Conservation (phyloP, 2,797 vertebrate genomes). For the Sebastes reedi region DNA sequence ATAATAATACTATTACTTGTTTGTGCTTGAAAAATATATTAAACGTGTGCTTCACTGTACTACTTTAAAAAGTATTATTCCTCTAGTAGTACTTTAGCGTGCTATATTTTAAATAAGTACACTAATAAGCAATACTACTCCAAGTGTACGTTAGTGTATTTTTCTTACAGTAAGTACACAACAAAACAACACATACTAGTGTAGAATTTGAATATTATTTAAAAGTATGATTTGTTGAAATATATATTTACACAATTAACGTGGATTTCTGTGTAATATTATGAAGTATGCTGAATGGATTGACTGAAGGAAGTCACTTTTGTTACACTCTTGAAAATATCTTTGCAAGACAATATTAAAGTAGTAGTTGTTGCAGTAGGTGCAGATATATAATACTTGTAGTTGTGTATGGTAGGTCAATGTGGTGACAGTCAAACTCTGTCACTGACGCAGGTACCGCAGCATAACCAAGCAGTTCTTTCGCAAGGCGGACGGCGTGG, state of each 20-base stretch:
- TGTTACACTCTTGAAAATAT: background rate
- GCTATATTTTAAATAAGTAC: background rate
- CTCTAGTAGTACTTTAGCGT: background rate
- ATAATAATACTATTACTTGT: too few relatives aligned
- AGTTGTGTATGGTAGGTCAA: background rate
- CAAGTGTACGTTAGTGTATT: background rate
- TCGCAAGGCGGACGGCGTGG: slow-evolving; percentile 90
- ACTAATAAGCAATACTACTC: background rate
- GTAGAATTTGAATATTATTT: background rate
- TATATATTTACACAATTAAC: background rate
- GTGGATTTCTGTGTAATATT: background rate
- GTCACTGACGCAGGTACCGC: slow-evolving; percentile 80
- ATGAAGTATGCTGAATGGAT: background rate
- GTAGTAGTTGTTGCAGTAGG: background rate
- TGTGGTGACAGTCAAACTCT: background rate
- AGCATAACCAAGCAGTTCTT: slow-evolving; percentile 96
- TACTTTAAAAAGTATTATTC: background rate
- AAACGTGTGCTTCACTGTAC: background rate
- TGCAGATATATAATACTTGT: background rate
- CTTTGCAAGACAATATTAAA: background rate
- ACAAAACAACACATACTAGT: background rate
- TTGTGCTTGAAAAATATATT: background rate
- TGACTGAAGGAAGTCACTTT: background rate
- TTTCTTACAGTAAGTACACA: background rate
- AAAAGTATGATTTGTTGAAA: background rate